Evolutionary conservation across 2,888 invertebrate species (phyloP).

Genomic region (Amorpha juglandis): DNA sequence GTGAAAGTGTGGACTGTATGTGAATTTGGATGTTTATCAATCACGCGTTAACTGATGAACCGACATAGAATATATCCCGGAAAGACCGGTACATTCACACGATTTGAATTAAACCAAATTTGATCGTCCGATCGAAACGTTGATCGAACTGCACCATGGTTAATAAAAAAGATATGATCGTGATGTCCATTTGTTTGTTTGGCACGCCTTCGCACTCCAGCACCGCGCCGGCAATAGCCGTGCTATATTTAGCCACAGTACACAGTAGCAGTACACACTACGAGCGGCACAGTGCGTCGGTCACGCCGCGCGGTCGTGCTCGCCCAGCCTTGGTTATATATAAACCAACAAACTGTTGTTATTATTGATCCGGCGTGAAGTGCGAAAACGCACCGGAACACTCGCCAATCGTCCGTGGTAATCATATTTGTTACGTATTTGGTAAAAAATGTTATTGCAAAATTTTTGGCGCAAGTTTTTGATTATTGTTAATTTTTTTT

Average conservation of each 20-base stretch:
- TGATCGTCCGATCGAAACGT: neutral
- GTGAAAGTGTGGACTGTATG: too few species aligned
- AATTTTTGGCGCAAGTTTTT: too few species aligned
- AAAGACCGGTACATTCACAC: too few species aligned
- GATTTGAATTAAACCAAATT: neutral
- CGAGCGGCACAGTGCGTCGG: conserved; percentile 37
- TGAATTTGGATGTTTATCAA: too few species aligned
- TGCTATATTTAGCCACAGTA: conserved; percentile 51
- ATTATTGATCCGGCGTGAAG: conserved; percentile 29
- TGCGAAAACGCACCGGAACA: neutral
- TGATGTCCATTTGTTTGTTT: conserved; percentile 56
- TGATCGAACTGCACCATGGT: conserved; percentile 20
- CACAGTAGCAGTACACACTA: too few species aligned
- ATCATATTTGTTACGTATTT: neutral
- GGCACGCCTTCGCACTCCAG: conserved; percentile 64
- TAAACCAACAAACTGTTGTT: conserved; percentile 34
- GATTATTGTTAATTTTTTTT: too few species aligned
- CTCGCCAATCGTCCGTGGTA: neutral
- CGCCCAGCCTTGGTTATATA: conserved; percentile 48
- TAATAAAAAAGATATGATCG: conserved; percentile 37
- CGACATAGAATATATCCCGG: too few species aligned
- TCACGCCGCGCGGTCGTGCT: conserved; percentile 48
- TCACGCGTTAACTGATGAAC: too few species aligned
- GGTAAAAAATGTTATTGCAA: neutral
- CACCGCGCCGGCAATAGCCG: conserved; percentile 53